Evolutionary conservation across 1,140 invertebrate species (phyloP), one percentile per base, ranked within the genome.

Genomic region (Parapsyche elsis): DNA sequence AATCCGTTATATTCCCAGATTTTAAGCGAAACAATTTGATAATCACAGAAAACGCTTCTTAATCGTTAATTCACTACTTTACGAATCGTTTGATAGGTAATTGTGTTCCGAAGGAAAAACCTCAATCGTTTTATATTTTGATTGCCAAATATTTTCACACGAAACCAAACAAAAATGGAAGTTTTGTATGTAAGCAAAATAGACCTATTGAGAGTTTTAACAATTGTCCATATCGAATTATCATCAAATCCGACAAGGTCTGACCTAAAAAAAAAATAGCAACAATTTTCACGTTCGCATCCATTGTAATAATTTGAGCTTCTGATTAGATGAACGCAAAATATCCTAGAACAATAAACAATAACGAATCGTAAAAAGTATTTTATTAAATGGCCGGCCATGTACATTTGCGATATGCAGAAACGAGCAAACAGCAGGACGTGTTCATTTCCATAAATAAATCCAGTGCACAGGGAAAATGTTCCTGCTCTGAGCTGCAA

Each of bases 191-290:
- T 19, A 9, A 61, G 16, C 16, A 61, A 61, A 61, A 61, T 19
- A 19, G 57, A 61, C 57, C 57, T 61, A 61, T 61, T 61, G 57
- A 61, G 21, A 61, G 5, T 61, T 61, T 61, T 9, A 16, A 61
- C 16, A 16, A 61, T n/a, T 61, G 57, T 61, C 57, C 57, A 61
- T 9, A 19, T 61, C 57, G 57, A 61, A 61, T 61, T 21, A 21
- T 21, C 57, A 19, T 21, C 21, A 1, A 0, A 7, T 19, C 57
- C 9, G 57, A 61, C 57, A 61, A 61, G 57, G 57, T 19, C 57
- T 61, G 57, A 61, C 57, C 57, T 21, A 61, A 61, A 61, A 19
- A 61, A 19, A 19, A 61, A 5, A 61, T 7, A 57, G 19, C 14
- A n/a, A 16, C 53, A 57, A 5, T n/a, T 57, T 57, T 14, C 12